Percentiles rank a stretch among this genome's conserved stretches.
phyloP scores from a whole-genome alignment of 1,140 invertebrate species.

The Drosophila pseudoobscura region DNA sequence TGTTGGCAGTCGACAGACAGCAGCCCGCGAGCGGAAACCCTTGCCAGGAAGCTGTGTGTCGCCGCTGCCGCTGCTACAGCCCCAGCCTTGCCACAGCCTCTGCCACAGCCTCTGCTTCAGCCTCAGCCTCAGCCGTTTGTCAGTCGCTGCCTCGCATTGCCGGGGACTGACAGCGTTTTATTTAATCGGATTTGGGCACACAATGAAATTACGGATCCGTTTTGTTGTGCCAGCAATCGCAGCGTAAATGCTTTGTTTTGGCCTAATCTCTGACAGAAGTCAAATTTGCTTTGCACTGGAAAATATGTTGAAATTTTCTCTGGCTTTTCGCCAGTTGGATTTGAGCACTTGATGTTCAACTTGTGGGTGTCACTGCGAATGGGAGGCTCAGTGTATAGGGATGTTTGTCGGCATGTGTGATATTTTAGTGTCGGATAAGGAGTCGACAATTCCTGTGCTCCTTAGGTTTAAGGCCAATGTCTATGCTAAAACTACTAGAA shows the following conservation, averaged over 20 bases:
- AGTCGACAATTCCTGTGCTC: too few relatives aligned
- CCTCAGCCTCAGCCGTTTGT: constrained; percentile 1
- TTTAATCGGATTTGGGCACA: constrained; percentile 77
- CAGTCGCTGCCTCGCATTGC: constrained; percentile 51
- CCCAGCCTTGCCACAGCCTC: too few relatives aligned
- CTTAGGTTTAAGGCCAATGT: too few relatives aligned
- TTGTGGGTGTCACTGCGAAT: constrained; percentile 7
- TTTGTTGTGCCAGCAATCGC: constrained; percentile 73
- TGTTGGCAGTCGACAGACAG: constrained; percentile 70
- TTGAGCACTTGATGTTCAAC: constrained; percentile 22
- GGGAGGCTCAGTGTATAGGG: not conserved
- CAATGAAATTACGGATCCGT: constrained; percentile 70
- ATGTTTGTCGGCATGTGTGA: constrained; percentile 7
- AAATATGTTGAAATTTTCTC: constrained; percentile 72
- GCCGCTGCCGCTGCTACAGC: constrained; percentile 37
- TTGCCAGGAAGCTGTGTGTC: constrained; percentile 76
- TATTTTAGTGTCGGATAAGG: not conserved
- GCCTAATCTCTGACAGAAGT: constrained; percentile 77
- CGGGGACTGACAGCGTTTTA: constrained; percentile 64
- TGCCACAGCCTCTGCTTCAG: too few relatives aligned
- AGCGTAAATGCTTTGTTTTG: constrained; percentile 74
- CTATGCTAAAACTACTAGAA: too few relatives aligned
- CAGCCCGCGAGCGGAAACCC: constrained; percentile 64
- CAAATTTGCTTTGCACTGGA: constrained; percentile 63
- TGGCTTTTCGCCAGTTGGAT: constrained; percentile 42